These are phyloP conservation scores for Mustelus asterias DNA, from an alignment of 2,113 vertebrate species.

Conservation along the genomic window DNA sequence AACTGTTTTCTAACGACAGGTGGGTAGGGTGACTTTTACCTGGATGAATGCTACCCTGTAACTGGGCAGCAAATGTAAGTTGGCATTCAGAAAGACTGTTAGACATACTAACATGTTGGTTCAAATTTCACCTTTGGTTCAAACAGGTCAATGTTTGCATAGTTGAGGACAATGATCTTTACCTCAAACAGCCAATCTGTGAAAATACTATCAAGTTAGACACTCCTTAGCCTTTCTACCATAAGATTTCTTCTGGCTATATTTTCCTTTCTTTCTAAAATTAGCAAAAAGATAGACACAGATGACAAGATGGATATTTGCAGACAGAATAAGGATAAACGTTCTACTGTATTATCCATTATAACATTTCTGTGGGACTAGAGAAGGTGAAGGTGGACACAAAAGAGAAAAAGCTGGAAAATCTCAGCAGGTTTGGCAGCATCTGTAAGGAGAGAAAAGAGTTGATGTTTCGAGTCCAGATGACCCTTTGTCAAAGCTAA, in stretches of 20 bases:
- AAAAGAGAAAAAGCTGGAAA: no score
- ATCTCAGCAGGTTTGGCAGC: no score
- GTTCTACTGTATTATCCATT: no score
- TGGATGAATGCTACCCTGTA: not conserved
- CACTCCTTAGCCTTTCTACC: not conserved
- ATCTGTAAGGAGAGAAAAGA: no score
- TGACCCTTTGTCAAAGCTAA: no score
- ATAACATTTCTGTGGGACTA: no score
- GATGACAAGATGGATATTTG: no score
- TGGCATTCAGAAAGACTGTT: not conserved
- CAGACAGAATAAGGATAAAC: no score
- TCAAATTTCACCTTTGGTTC: not conserved
- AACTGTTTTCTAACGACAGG: not conserved
- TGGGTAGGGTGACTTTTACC: not conserved
- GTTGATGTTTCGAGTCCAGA: no score
- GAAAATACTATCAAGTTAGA: not conserved
- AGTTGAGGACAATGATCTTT: not conserved
- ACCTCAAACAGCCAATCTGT: not conserved
- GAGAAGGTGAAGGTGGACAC: no score
- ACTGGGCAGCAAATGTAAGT: not conserved
- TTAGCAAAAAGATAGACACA: not conserved
- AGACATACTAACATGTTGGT: not conserved
- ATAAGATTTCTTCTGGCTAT: not conserved
- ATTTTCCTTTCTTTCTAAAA: not conserved
- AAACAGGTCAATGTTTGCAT: not conserved